Percentiles rank a stretch among this genome's conserved stretches.
Conservation (phyloP, 2,113 vertebrate species). For the Clinocottus analis region DNA sequence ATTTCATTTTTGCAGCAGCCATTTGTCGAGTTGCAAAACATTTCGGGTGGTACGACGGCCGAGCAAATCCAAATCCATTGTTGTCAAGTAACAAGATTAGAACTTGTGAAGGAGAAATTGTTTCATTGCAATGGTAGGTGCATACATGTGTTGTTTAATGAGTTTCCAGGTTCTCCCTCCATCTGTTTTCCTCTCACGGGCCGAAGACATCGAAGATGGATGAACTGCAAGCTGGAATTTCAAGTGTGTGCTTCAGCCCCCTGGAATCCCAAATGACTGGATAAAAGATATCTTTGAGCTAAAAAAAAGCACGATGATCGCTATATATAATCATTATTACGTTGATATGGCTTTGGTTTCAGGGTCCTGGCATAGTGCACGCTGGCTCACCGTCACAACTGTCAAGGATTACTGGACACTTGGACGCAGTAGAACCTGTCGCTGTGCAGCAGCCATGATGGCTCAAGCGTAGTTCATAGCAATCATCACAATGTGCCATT, state of each 20-base stretch:
- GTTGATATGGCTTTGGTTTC: not conserved
- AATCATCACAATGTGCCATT: not conserved
- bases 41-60: not conserved
- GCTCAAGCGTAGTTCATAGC: no score
- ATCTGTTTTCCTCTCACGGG: not conserved
- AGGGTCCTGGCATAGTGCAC: not conserved
- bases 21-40: not conserved
- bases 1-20: not conserved
- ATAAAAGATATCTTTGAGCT: no score
- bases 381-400: not conserved
- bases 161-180: not conserved
- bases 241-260: not conserved
- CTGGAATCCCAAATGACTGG: not conserved
- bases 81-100: not conserved
- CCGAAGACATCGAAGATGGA: not conserved
- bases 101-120: not conserved
- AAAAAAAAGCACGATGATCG: no score
- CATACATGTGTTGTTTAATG: not conserved
- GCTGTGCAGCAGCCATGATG: no score
- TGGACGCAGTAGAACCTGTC: not conserved
- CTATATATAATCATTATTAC: not conserved
- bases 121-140: not conserved
- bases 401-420: not conserved
- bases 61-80: not conserved
- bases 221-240: not conserved